These are phyloP conservation scores for Ophiodon elongatus DNA, from an alignment of 2,113 vertebrate species.

Conservation along the genomic window DNA sequence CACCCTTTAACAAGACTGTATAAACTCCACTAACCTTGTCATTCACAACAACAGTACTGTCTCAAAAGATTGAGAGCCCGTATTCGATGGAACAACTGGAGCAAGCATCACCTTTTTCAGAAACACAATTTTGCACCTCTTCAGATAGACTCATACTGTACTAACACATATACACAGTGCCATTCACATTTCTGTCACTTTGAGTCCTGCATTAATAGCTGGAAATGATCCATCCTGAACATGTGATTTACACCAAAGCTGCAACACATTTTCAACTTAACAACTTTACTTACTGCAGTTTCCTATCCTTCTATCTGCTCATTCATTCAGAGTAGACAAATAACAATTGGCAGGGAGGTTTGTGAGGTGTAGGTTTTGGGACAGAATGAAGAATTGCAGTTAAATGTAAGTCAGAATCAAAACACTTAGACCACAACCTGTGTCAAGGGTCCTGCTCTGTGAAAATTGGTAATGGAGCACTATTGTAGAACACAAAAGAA, in stretches of 20 bases:
- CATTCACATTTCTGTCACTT: not conserved
- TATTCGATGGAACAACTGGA: not conserved
- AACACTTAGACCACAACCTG: not conserved
- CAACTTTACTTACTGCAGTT: slow-evolving; percentile 4
- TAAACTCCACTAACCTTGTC: slow-evolving; percentile 16
- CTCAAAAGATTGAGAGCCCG: not conserved
- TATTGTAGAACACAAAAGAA: not conserved
- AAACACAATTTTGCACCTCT: not conserved
- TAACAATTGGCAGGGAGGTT: not conserved
- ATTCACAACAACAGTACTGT: slow-evolving; percentile 14
- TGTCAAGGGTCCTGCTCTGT: slow-evolving; percentile 1
- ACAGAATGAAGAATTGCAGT: not conserved
- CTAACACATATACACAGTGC: not conserved
- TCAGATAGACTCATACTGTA: not conserved
- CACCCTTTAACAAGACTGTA: not conserved
- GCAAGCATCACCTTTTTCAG: not conserved
- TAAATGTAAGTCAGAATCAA: slow-evolving; percentile 9
- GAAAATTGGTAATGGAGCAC: not conserved
- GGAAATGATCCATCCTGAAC: slow-evolving; percentile 6
- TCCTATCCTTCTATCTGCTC: not conserved
- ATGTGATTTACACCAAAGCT: not conserved
- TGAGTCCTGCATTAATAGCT: slow-evolving; percentile 1
- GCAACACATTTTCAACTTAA: slow-evolving; percentile 3
- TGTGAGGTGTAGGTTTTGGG: slow-evolving; percentile 9
- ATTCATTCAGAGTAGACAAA: not conserved